Evolutionary conservation across 2,113 vertebrate species (phyloP).

Genomic region (Barbus barbus): DNA sequence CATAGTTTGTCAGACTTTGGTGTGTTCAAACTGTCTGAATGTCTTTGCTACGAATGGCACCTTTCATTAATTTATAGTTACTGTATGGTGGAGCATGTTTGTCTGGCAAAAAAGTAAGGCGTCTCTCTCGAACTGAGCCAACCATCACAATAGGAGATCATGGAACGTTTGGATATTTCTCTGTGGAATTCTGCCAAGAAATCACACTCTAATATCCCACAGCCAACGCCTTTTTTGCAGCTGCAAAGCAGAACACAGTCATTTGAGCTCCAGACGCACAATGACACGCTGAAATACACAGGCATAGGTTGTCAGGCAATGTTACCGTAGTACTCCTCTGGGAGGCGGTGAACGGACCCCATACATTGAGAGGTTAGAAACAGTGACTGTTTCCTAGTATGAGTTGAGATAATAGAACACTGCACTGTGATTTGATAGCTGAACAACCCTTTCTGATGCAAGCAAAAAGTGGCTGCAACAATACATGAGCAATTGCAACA

Average conservation of each 20-base stretch:
- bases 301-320: neutral
- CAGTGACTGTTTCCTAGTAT: neutral
- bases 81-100: constrained; percentile 34
- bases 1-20: neutral
- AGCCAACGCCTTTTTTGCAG: constrained; percentile 24
- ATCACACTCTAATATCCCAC: constrained; percentile 10
- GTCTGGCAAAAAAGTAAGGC: constrained; percentile 53
- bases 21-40: neutral
- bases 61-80: constrained; percentile 33
- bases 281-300: neutral
- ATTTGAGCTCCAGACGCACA: neutral
- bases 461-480: constrained; percentile 26
- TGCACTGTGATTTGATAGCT: constrained; percentile 8
- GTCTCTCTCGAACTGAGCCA: constrained; percentile 44
- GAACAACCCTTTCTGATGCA: constrained; percentile 2
- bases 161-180: constrained; percentile 48
- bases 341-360: neutral
- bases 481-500: constrained; percentile 5
- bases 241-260: constrained; percentile 23
- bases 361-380: neutral
- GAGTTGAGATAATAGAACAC: neutral
- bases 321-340: neutral
- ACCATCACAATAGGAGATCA: constrained; percentile 56
- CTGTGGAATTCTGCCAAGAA: neutral
- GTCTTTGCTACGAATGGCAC: neutral